Evolutionary conservation across 2,888 invertebrate genomes (phyloP).

Genomic region (Eilema caniola): DNA sequence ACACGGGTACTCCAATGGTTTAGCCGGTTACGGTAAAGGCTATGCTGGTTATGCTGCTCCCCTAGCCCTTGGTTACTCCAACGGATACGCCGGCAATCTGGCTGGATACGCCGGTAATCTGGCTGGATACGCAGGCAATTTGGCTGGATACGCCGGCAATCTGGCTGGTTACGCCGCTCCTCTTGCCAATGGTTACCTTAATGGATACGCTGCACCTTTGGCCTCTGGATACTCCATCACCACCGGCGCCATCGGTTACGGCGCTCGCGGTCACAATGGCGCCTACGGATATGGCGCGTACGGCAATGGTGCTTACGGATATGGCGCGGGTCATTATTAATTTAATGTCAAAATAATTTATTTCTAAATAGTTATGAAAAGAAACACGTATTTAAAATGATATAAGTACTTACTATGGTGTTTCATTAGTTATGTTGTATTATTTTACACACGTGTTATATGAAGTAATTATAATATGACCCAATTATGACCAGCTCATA

Average conservation of each 20-base stretch:
- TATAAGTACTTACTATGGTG: background rate
- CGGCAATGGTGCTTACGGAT: conserved; percentile 51
- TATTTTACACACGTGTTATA: no score
- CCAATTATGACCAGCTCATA: no score
- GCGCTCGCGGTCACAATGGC: conserved; percentile 53
- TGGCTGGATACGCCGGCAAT: background rate
- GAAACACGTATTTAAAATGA: background rate
- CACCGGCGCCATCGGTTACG: conserved; percentile 41
- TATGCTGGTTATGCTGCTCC: conserved; percentile 23
- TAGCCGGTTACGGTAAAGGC: no score
- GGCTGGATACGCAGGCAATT: background rate
- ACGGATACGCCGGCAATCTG: conserved; percentile 44
- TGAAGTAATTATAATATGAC: no score
- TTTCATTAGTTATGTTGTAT: background rate
- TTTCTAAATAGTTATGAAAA: conserved; percentile 22
- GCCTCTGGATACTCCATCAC: background rate
- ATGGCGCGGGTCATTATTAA: conserved; percentile 47
- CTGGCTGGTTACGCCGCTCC: background rate
- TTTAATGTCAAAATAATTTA: conserved; percentile 43
- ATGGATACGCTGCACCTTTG: conserved; percentile 5
- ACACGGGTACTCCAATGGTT: no score
- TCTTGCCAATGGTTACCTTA: background rate
- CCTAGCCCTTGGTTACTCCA: conserved; percentile 51
- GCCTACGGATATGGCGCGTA: conserved; percentile 46
- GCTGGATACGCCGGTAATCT: background rate